A percentile compares a stretch with the other conserved stretches of the same genome.
Evolutionary conservation across 2,113 vertebrate genomes (phyloP).

Genomic region (Corythornis madagascariensis): DNA sequence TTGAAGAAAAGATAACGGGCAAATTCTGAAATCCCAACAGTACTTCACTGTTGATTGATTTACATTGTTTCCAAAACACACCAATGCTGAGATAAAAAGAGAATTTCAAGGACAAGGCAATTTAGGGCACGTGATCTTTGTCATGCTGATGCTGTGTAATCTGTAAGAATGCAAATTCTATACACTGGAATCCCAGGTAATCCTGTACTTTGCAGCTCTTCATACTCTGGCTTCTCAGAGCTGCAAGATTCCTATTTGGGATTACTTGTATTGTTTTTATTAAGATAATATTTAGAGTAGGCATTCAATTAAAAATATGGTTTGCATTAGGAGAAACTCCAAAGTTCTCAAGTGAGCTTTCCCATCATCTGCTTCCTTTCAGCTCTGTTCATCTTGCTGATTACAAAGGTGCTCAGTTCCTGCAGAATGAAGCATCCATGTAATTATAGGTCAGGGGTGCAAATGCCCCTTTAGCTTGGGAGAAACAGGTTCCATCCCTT

Average conservation of each 20-base stretch:
- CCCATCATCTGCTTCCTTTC: neutral
- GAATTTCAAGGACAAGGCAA: neutral
- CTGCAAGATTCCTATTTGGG: neutral
- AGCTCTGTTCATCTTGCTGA: neutral
- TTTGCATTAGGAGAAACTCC: neutral
- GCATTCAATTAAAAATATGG: neutral
- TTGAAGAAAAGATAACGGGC: neutral
- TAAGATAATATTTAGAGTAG: neutral
- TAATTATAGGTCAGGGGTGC: slow-evolving; percentile 32
- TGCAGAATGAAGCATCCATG: neutral
- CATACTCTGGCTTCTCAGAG: neutral
- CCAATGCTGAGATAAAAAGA: neutral
- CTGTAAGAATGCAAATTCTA: neutral
- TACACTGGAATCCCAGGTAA: neutral
- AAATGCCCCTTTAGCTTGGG: slow-evolving; percentile 12
- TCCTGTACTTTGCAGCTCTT: neutral
- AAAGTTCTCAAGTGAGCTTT: neutral
- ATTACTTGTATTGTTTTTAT: neutral
- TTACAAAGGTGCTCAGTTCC: neutral
- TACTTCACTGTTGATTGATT: neutral
- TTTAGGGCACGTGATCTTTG: neutral
- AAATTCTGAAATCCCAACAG: neutral
- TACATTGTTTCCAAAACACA: neutral
- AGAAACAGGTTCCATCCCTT: slow-evolving; percentile 24
- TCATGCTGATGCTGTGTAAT: neutral